Evolutionary conservation across 2,113 vertebrate species (phyloP).

Genomic region (Labeo catla): DNA sequence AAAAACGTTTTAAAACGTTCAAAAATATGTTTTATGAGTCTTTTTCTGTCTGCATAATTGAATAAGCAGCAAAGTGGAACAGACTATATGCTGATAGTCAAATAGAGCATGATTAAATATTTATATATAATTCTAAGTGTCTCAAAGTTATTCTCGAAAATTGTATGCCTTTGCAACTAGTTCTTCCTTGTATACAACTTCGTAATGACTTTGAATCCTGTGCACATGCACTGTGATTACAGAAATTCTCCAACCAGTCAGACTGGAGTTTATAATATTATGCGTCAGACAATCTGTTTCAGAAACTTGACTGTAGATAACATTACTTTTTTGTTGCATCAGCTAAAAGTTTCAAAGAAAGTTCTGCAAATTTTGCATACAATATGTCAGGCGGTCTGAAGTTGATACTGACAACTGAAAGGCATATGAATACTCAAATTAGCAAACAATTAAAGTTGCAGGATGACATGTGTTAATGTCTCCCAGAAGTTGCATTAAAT

Average conservation of each 20-base stretch:
- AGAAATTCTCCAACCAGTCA: background rate
- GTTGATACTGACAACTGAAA: background rate
- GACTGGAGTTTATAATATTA: background rate
- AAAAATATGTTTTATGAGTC: background rate
- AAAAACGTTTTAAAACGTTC: too few species aligned
- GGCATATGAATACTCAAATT: background rate
- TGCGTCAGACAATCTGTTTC: background rate
- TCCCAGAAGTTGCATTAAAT: background rate
- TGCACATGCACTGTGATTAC: background rate
- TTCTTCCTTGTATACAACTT: background rate
- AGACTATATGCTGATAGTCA: background rate
- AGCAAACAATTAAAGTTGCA: background rate
- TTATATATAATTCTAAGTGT: background rate
- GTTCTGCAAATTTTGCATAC: background rate
- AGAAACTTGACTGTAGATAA: conserved; percentile 4
- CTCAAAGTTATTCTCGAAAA: background rate
- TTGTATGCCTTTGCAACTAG: background rate
- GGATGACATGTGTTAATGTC: conserved; percentile 9
- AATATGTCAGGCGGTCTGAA: background rate
- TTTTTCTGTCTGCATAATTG: background rate
- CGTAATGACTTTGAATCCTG: background rate
- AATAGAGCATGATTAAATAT: background rate
- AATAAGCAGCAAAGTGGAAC: background rate
- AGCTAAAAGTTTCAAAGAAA: background rate
- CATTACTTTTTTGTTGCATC: background rate